Evolutionary conservation across 1,140 invertebrate species (phyloP), one percentile per base, ranked within the genome.

Genomic region (Cotesia glomerata): DNA sequence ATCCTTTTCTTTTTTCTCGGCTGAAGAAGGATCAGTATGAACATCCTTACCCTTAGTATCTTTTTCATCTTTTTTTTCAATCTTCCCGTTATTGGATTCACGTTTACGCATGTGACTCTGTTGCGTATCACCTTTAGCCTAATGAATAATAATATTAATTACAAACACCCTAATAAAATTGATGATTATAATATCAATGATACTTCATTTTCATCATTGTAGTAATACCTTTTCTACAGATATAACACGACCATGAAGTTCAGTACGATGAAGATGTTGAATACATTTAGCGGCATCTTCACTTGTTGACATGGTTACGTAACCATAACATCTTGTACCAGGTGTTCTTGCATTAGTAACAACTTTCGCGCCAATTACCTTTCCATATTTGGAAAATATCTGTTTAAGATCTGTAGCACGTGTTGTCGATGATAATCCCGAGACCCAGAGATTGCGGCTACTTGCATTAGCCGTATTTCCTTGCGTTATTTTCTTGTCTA

Each of bases 301-400:
- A 49, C 92, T 90, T 18, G 93, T 93, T 1, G 92, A 92, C 95
- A 98, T 97, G 0, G 95, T 97, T 3, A 98, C 95, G 85, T 97
- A 97, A 36, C 97, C 97, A 84, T 97, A 98, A 84, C 96, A 98
- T 65, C 95, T 91, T 16, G 95, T 93, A 18, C 95, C 95, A 2
- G 96, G 95, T 34, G 94, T 95, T 67, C 93, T 90, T 1, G 96
- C 95, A 87, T 97, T 98, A 1, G 96, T 97, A 0, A 98, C 97
- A n/a, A 98, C 94, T 88, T 98, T 98, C 0, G 96, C 96, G 66
- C 95, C 95, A 80, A 97, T 92, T 4, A 98, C 97, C 90, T 98
- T 98, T 77, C 96, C 97, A 89, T 95, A 93, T 82, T 95, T 95
- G 14, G 93, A 95, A 80, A 98, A 97, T 16, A 97, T 90, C 69